Evolutionary conservation across 2,888 invertebrate genomes (phyloP).

Genomic region (Orthonychiurus folsomi): DNA sequence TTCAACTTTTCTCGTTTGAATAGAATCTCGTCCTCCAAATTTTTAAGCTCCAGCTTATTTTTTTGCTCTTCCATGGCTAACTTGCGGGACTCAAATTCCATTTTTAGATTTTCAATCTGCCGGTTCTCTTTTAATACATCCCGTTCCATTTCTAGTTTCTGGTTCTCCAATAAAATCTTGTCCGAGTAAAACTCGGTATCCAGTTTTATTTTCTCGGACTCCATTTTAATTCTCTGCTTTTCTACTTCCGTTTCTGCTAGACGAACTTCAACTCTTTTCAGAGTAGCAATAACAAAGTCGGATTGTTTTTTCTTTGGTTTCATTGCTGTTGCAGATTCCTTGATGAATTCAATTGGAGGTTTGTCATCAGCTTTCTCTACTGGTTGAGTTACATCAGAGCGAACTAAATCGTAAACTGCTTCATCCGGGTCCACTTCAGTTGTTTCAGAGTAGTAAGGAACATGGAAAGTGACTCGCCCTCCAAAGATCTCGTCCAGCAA

Average conservation of each 20-base stretch:
- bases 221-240: neutral
- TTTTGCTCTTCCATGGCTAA: neutral
- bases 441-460: conserved; percentile 5
- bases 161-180: neutral
- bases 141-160: conserved; percentile 1
- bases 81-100: neutral
- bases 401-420: neutral
- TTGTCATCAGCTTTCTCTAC: neutral
- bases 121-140: neutral
- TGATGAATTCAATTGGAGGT: neutral
- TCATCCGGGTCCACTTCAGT: neutral
- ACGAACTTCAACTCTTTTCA: neutral
- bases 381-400: no score
- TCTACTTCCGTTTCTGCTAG: conserved; percentile 1
- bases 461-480: neutral
- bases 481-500: conserved; percentile 11
- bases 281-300: neutral
- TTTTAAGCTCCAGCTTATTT: conserved; percentile 2
- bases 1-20: neutral
- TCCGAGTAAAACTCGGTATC: neutral
- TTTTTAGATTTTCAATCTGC: neutral
- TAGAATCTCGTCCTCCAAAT: neutral
- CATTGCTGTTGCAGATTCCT: neutral
- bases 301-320: neutral
- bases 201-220: neutral